These are phyloP conservation scores for Nemopilema nomurai DNA, from an alignment of 30 jellyfish, hydroid and myxozoan species.

Conservation along the genomic window DNA sequence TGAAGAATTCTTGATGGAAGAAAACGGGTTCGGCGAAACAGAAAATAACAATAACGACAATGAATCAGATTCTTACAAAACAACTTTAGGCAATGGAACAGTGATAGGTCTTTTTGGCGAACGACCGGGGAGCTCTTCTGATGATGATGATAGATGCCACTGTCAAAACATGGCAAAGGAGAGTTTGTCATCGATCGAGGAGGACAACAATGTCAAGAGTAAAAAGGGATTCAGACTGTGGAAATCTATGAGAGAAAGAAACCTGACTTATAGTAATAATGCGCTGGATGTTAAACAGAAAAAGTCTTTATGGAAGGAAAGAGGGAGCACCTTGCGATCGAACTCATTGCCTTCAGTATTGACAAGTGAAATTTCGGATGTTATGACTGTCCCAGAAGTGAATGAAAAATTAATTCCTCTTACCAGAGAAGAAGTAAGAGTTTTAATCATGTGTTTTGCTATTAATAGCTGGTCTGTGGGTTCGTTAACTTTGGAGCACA, in stretches of 20 bases:
- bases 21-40: neutral
- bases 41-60: neutral
- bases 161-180: neutral
- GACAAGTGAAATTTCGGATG: neutral
- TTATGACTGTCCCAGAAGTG: neutral
- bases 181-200: slow-evolving; percentile 8
- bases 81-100: neutral
- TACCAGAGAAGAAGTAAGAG: slow-evolving; percentile 5
- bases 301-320: neutral
- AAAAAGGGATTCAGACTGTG: slow-evolving; percentile 29
- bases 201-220: slow-evolving; percentile 10
- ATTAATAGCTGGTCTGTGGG: too few species aligned
- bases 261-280: neutral
- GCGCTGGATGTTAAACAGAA: neutral
- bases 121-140: neutral
- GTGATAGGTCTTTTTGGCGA: neutral
- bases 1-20: slow-evolving; percentile 42
- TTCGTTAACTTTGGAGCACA: too few species aligned
- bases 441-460: too few species aligned
- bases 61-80: neutral
- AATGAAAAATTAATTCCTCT: neutral
- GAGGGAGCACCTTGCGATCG: neutral
- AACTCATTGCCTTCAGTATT: slow-evolving; percentile 1
- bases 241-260: slow-evolving; percentile 1
- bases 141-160: slow-evolving; percentile 10